A percentile compares a stretch with the other conserved stretches of the same genome.
Evolutionary conservation across 2,888 invertebrate species (phyloP).

Genomic region (Salpingus planirostris): DNA sequence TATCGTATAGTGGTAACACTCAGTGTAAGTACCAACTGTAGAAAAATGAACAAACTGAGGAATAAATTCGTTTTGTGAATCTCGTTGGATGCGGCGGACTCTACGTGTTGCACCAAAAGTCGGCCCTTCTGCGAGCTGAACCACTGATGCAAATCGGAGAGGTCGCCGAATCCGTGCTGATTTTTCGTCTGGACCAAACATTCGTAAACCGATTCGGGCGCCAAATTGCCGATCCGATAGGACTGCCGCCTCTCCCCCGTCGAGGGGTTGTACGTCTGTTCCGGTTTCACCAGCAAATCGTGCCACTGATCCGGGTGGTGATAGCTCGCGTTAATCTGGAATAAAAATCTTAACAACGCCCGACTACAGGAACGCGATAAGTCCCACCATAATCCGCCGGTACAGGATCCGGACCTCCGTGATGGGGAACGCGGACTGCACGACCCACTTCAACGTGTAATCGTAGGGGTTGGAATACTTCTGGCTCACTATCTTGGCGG

Average conservation of each 20-base stretch:
- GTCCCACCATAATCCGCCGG: constrained; percentile 50
- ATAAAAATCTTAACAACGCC: too few species aligned
- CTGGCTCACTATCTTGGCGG: constrained; percentile 53
- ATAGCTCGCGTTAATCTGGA: constrained; percentile 42
- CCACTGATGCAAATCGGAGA: constrained; percentile 48
- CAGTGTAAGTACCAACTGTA: too few species aligned
- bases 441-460: constrained; percentile 57
- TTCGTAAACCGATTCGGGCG: constrained; percentile 48
- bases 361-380: too few species aligned
- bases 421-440: constrained; percentile 56
- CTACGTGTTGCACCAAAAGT: too few species aligned
- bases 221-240: constrained; percentile 44
- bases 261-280: constrained; percentile 34
- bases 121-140: constrained; percentile 40
- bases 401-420: constrained; percentile 56
- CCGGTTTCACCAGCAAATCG: constrained; percentile 43
- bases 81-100: too few species aligned
- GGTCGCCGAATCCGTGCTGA: constrained; percentile 48
- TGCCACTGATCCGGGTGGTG: constrained; percentile 48
- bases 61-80: too few species aligned
- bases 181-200: constrained; percentile 50
- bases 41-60: too few species aligned
- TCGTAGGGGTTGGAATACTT: constrained; percentile 52
- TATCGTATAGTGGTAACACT: too few species aligned
- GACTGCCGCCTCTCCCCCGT: constrained; percentile 39